A percentile compares a stretch with the other conserved stretches of the same genome.
Conservation (phyloP, 2,113 vertebrate species). For the Panthera tigris region DNA sequence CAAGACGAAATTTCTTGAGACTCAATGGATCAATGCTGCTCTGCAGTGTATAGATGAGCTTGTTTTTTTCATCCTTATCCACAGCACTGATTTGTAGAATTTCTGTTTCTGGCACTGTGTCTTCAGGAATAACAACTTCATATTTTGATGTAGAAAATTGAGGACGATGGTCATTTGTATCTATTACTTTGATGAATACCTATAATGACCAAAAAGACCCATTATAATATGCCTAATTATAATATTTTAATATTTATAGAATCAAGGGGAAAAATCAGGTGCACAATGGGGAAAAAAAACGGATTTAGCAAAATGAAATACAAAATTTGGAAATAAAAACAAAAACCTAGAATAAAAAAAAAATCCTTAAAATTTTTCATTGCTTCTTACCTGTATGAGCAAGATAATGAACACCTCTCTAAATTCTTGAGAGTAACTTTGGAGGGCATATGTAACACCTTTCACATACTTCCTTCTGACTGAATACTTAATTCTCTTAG, state of each 20-base stretch:
- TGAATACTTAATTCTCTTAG: not conserved
- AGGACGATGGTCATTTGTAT: constrained; percentile 98
- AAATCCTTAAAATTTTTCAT: not conserved
- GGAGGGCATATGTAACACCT: not conserved
- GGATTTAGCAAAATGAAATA: not conserved
- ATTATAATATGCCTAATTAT: not conserved
- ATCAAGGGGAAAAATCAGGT: not conserved
- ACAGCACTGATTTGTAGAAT: constrained; percentile 92
- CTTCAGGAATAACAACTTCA: constrained; percentile 92
- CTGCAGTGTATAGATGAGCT: constrained; percentile 95
- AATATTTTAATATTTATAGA: not conserved
- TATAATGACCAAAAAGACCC: constrained; percentile 74
- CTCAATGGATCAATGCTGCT: constrained; percentile 95
- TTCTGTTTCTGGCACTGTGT: constrained; percentile 90
- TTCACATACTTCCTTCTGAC: not conserved
- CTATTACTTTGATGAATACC: constrained; percentile 97
- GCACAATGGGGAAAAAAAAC: not conserved
- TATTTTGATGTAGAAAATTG: constrained; percentile 93
- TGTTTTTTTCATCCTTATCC: constrained; percentile 98
- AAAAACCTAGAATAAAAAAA: not conserved
- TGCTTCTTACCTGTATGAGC: not conserved
- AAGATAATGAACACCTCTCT: constrained; percentile 2
- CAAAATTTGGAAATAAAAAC: not conserved
- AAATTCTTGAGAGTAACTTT: not conserved
- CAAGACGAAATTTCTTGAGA: constrained; percentile 95